A percentile compares a stretch with the other conserved stretches of the same genome.
Conservation (phyloP, 2,113 vertebrate genomes). For the Nibea coibor region DNA sequence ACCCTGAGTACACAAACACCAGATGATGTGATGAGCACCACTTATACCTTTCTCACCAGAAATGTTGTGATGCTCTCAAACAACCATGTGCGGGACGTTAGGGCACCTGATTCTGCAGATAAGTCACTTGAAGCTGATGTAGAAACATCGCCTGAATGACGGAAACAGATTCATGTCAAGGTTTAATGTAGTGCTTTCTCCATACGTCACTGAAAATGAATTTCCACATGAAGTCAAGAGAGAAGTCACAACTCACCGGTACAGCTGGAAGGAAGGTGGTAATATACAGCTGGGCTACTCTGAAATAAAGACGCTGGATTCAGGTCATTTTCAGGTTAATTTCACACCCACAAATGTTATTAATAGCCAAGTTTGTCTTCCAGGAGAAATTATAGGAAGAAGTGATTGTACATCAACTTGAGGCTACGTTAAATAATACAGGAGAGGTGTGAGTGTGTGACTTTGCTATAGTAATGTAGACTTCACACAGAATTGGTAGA, state of each 20-base stretch:
- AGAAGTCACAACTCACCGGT: conserved; percentile 86
- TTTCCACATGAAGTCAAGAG: background rate
- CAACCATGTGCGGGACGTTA: background rate
- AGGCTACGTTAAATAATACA: too few species aligned
- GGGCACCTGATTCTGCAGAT: conserved; percentile 91
- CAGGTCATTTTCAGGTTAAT: background rate
- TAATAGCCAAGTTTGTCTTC: too few species aligned
- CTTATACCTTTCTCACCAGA: too few species aligned
- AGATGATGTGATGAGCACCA: background rate
- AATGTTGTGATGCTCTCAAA: background rate
- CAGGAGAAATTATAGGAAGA: too few species aligned
- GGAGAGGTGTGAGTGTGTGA: too few species aligned
- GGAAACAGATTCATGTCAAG: too few species aligned
- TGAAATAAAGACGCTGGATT: conserved; percentile 65
- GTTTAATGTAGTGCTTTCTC: too few species aligned
- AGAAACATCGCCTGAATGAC: conserved; percentile 86
- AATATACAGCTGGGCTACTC: conserved; percentile 93
- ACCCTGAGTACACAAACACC: conserved; percentile 79
- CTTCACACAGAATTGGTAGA: background rate
- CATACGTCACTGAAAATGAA: background rate
- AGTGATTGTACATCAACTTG: too few species aligned
- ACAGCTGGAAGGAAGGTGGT: conserved; percentile 91
- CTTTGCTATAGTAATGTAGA: background rate
- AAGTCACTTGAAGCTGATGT: conserved; percentile 88
- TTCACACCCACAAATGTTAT: too few species aligned